Evolutionary conservation across 2,113 vertebrate species (phyloP).

Genomic region (Ornithorhynchus anatinus): DNA sequence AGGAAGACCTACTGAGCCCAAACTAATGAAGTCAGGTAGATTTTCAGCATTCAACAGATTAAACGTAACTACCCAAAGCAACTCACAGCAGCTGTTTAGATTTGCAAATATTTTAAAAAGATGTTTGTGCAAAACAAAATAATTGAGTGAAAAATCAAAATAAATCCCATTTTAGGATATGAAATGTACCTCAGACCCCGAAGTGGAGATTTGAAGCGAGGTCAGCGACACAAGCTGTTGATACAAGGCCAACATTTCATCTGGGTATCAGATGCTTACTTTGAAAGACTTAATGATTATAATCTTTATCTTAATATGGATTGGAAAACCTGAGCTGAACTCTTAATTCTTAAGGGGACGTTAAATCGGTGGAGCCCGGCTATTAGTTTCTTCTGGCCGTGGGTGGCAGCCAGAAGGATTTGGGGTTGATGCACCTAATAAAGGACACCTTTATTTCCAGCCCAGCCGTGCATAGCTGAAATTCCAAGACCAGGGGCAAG

Average conservation of each 20-base stretch:
- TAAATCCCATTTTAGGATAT: constrained; percentile 22
- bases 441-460: constrained; percentile 61
- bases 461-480: constrained; percentile 52
- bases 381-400: constrained; percentile 15
- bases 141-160: constrained; percentile 22
- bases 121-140: not conserved
- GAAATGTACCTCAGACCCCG: constrained; percentile 6
- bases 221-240: constrained; percentile 11
- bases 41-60: constrained; percentile 10
- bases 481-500: constrained; percentile 58
- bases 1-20: constrained; percentile 10
- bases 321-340: constrained; percentile 37
- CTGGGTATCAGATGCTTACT: not conserved
- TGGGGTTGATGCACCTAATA: constrained; percentile 48
- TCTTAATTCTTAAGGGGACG: constrained; percentile 13
- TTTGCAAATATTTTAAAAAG: too few relatives aligned
- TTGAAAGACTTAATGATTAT: not conserved
- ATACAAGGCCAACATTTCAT: constrained; percentile 31
- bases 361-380: constrained; percentile 1
- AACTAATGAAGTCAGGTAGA: not conserved
- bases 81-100: not conserved
- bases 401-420: constrained; percentile 39
- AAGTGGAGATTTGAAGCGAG: constrained; percentile 31
- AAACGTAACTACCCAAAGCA: not conserved
- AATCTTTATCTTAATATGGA: constrained; percentile 13